phyloP scores from a whole-genome alignment of 53 echinoderm and acorn worm genomes.

The Hippasteria phrygiana region DNA sequence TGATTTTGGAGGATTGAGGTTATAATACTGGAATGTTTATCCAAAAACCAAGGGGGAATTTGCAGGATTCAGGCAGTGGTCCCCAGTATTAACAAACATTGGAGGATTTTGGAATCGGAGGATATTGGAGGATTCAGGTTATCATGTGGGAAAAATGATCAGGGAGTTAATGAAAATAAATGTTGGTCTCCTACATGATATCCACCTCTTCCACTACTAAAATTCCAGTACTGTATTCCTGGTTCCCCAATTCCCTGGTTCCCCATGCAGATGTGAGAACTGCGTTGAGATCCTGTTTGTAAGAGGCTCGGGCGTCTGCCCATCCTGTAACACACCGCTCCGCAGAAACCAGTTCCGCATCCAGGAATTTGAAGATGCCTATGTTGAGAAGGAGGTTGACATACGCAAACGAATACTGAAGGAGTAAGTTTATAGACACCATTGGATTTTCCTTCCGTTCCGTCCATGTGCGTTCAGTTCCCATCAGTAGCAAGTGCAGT shows the following conservation, averaged over 20 bases:
- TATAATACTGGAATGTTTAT: too few relatives aligned
- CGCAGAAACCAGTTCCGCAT: slow-evolving; percentile 87
- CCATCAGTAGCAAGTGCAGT: too few relatives aligned
- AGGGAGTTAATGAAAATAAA: too few relatives aligned
- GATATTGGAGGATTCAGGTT: too few relatives aligned
- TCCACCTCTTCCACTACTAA: not conserved
- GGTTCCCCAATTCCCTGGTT: not conserved
- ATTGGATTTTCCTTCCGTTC: not conserved
- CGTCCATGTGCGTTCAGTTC: too few relatives aligned
- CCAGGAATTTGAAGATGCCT: slow-evolving; percentile 89
- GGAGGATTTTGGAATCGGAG: not conserved
- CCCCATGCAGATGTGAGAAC: slow-evolving; percentile 84
- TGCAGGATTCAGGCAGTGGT: too few relatives aligned
- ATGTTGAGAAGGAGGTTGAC: slow-evolving; percentile 91
- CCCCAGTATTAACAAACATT: not conserved
- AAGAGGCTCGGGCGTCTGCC: slow-evolving; percentile 87
- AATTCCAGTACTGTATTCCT: not conserved
- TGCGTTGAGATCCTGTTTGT: slow-evolving; percentile 93
- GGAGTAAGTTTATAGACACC: slow-evolving; percentile 71
- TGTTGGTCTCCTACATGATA: too few relatives aligned
- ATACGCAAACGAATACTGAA: slow-evolving; percentile 86
- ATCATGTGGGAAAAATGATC: too few relatives aligned
- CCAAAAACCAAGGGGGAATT: too few relatives aligned
- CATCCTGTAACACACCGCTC: slow-evolving; percentile 91
- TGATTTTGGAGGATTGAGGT: too few relatives aligned